Base-by-base conservation (phyloP, 2,888 invertebrate species). In the Megalurothrips usitatus region DNA sequence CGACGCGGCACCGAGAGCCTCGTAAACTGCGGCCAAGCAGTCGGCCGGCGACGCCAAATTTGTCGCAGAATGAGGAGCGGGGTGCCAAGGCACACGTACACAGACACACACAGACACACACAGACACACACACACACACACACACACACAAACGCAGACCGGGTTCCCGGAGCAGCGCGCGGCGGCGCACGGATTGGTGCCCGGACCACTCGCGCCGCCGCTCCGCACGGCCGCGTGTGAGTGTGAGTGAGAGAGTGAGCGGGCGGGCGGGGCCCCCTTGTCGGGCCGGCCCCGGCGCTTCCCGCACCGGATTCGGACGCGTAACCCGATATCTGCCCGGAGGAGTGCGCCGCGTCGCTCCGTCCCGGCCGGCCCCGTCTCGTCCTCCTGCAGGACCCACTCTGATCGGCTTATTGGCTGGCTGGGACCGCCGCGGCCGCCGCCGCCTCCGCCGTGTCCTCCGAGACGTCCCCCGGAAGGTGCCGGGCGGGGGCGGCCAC, bases 21-120 rank as follows among this genome's bases (percentile, higher is more conserved):
- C 34, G 34, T 43, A 43, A 43, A 43, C 34, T 43, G n/a, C n/a
- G 34, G 34, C 34, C 34, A 43, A 43, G 34, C 34, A 43, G 34
- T 43, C 34, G 34, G 79, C 79, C n/a, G 81, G 79, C 79, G 79
- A 49, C 26, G 79, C 68, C 80, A 80, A 58, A 80, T 58, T 80
- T 79, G 58, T 58, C 58, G 58, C 58, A 58, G 17, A 58, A 58
- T 52, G 52, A 52, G 52, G 1, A 3, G 19, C 17, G 58, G 58
- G 58, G 14, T 58, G 58, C 58, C 58, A n/a, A 6, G 14, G 58
- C 58, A 52, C 14, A 52, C 52, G 19, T 9, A 52, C 14, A 9
- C 52, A 52, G 52, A 52, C 52, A 52, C 6, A 52, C 58, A 79
- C 80, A 68, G 80, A 78, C 81, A 49, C 49, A 49, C 10, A 49